These are phyloP conservation scores for Andricus grossulariae DNA, from an alignment of 1,140 invertebrate genomes.

Conservation along the genomic window DNA sequence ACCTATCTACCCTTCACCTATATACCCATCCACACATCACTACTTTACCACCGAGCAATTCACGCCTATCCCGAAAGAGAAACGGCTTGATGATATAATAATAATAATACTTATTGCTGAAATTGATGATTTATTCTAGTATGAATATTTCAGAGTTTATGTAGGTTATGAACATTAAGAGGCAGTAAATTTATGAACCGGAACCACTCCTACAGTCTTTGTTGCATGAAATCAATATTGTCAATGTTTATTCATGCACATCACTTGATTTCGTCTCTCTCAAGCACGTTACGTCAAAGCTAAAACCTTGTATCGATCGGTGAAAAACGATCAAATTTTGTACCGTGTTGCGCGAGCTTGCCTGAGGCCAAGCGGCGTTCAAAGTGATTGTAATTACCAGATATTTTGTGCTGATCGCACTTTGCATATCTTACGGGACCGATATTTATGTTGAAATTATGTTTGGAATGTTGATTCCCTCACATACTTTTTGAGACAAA, in stretches of 20 bases:
- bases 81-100: too few species aligned
- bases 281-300: background rate
- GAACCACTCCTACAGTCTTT: background rate
- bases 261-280: too few species aligned
- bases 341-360: constrained; percentile 28
- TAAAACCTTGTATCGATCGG: constrained; percentile 3
- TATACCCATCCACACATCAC: too few species aligned
- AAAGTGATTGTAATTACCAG: constrained; percentile 59
- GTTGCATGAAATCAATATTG: constrained; percentile 21
- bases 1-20: too few species aligned
- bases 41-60: too few species aligned
- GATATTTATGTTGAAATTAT: constrained; percentile 63
- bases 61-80: too few species aligned
- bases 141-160: too few species aligned
- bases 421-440: constrained; percentile 57
- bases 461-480: constrained; percentile 59
- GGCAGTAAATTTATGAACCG: background rate
- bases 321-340: constrained; percentile 33
- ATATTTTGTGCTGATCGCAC: constrained; percentile 62
- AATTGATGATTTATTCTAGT: too few species aligned
- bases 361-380: constrained; percentile 29
- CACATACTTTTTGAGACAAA: constrained; percentile 20
- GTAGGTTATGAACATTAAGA: too few species aligned
- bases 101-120: too few species aligned
- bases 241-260: constrained; percentile 10